Evolutionary conservation across 2,888 invertebrate genomes (phyloP), one percentile per base, ranked within the genome.

Genomic region (Aphidius colemani): DNA sequence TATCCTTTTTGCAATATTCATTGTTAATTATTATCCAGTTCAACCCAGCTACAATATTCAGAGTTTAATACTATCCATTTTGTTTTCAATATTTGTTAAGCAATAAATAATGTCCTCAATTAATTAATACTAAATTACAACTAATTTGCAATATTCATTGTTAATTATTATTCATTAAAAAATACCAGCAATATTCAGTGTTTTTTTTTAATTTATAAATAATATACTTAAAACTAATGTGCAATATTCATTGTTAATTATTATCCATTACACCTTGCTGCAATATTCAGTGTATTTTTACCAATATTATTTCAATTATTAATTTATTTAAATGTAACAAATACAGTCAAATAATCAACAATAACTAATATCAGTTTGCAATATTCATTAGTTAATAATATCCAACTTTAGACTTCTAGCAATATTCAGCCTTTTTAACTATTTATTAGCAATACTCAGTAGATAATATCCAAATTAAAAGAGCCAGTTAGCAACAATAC

Each of bases 171-270:
- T 53, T 8, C 48, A 41, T 11, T 39, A 13, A n/a, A 3, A 13
- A 7, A 1, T 7, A 30, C 7, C 49, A 11, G 59, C 50, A 50
- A 60, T 56, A 50, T 44, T 60, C 45, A 45, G 59, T 55, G 10
- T n/a, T 30, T 30, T 30, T 30, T 5, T 5, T 5, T 5, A 5
- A 30, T 30, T 30, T 5, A 5, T 30, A 30, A 30, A 30, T 30
- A 5, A 0, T 30, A 30, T 5, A 30, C 30, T n/a, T 30, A 30
- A 30, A 3, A 30, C 30, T 30, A 30, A 30, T 30, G 3, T 30
- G 51, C 50, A 53, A 59, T 64, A 64, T 10, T 63, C 62, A 56
- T 4, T 56, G 7, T 30, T 30, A 45, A 39, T n/a, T 9, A 30
- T 30, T 30, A 30, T 30, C 30, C 43, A 40, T 44, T 46, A 6